Conservation (phyloP, 2,113 vertebrate genomes). For the Ictidomys tridecemlineatus region DNA sequence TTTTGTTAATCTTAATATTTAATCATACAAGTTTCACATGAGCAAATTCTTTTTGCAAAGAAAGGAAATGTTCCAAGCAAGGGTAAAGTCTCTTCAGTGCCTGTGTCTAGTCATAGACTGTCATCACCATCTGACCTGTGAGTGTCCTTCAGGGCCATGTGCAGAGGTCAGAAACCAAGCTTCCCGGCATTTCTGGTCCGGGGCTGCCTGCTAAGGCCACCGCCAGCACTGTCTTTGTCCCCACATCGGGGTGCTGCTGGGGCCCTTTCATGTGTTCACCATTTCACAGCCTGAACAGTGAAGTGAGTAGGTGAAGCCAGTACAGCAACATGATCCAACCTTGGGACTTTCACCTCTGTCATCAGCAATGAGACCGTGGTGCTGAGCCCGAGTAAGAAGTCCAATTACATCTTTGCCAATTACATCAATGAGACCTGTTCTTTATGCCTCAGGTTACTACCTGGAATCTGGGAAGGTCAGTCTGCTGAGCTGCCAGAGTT, state of each 20-base stretch:
- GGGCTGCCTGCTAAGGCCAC: no score
- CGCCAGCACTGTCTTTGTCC: fast-evolving
- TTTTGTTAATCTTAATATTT: background rate
- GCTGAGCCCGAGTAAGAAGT: background rate
- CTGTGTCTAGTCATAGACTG: no score
- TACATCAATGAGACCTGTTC: background rate
- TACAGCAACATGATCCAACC: background rate
- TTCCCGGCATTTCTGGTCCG: fast-evolving
- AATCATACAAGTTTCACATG: background rate
- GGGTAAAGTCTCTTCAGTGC: no score
- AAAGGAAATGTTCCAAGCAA: no score
- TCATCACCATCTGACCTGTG: fast-evolving
- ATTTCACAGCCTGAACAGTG: no score
- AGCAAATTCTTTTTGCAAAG: background rate
- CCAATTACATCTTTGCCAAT: fast-evolving
- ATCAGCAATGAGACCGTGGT: no score
- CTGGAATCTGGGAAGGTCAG: background rate
- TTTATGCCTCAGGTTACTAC: background rate
- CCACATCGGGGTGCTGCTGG: fast-evolving
- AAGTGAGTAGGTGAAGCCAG: background rate
- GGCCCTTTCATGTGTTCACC: background rate
- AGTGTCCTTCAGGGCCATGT: no score
- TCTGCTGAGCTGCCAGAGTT: background rate
- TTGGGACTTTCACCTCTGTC: background rate
- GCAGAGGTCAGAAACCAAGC: background rate